Evolutionary conservation across 2,797 vertebrate species (phyloP), one percentile per base, ranked within the genome.

Genomic region (Megalops cyprinoides): DNA sequence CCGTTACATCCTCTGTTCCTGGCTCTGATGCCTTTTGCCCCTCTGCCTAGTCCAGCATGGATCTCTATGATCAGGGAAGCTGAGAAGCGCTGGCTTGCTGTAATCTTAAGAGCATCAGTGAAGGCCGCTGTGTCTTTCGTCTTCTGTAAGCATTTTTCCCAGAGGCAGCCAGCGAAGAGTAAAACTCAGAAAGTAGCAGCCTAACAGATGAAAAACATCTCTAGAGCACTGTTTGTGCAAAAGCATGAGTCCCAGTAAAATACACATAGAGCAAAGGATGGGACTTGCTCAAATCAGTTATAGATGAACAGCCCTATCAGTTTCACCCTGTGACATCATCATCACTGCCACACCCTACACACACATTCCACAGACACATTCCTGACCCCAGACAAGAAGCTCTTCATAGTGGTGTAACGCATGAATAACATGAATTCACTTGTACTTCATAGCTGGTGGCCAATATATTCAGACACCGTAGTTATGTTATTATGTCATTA

Each of bases 101-200:
- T 65, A n/a, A 65, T 65, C 25, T 60, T 65, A 31, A 65, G 60
- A 34, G 31, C 60, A 18, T 65, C 60, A 65, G 51, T 53, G 15
- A 53, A 14, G 60, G 60, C 56, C 28, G 25, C 56, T 25, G 56
- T 23, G 8, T 65, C 60, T 65, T 60, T 8, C 15, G 20, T 37
- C 37, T 65, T 37, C 31, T 65, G 10, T 4, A 34, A 37, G 28
- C 31, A 62, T 62, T 62, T 62, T 62, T 28, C 51, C 25, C 58
- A 62, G 58, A 62, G 58, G 25, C 58, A 62, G 25, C 31, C 25
- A 14, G 58, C 9, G 58, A 58, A 28, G 58, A 31, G 25, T 20
- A 10, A 31, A 62, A 25, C 58, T 62, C 58, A 62, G 25, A 62
- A 3, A 31, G 58, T 31, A 62, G 60, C 60, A 65, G 28, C 60